Conservation (phyloP, 2,113 vertebrate genomes). For the Dunckerocampus dactyliophorus region DNA sequence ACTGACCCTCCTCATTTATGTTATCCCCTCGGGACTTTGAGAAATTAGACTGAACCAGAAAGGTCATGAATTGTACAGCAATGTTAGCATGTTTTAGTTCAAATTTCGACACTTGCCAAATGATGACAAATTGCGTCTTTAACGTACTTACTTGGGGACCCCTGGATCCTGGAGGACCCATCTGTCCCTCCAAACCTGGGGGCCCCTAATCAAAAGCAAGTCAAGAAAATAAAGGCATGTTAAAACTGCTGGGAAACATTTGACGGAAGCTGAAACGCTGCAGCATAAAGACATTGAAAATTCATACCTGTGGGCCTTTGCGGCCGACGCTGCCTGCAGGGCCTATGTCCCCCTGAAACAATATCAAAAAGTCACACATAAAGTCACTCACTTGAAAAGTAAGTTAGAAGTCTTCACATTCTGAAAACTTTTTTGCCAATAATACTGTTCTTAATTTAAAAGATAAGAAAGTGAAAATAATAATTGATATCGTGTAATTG, state of each 20-base stretch:
- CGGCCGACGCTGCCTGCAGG: slow-evolving; percentile 71
- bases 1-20: not conserved
- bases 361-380: not conserved
- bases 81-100: not conserved
- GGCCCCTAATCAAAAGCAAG: slow-evolving; percentile 71
- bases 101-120: not conserved
- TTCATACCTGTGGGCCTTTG: slow-evolving; percentile 75
- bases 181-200: slow-evolving; percentile 76
- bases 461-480: too few species aligned
- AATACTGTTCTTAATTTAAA: too few species aligned
- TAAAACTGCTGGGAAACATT: slow-evolving; percentile 11
- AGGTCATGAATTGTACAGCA: not conserved
- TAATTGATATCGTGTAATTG: too few species aligned
- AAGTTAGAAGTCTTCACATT: too few species aligned
- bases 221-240: not conserved
- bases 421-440: too few species aligned
- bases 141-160: slow-evolving; percentile 74
- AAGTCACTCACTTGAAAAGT: not conserved
- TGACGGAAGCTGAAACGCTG: slow-evolving; percentile 5
- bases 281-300: not conserved
- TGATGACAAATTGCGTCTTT: not conserved
- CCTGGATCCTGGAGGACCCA: slow-evolving; percentile 69
- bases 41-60: too few species aligned
- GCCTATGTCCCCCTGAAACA: slow-evolving; percentile 79
- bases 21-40: not conserved